A percentile compares a stretch with the other conserved stretches of the same genome.
phyloP scores from a whole-genome alignment of 1,140 invertebrate species.

The Nymphalis io region DNA sequence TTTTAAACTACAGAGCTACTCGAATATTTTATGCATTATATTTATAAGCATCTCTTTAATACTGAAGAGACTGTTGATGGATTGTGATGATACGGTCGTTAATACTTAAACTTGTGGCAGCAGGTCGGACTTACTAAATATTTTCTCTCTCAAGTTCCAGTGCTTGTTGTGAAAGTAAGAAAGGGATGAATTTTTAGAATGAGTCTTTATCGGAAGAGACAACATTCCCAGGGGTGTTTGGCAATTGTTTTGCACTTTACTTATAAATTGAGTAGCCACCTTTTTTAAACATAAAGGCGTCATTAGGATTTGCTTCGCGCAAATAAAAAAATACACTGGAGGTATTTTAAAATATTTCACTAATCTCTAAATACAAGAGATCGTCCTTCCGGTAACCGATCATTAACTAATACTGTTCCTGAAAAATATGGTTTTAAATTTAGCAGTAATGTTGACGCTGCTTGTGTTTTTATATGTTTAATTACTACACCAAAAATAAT shows the following conservation, averaged over 20 bases:
- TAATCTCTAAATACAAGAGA: not conserved
- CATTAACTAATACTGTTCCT: not conserved
- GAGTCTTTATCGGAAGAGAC: not conserved
- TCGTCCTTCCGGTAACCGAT: not conserved
- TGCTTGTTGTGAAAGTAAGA: not conserved
- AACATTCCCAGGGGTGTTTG: conserved; percentile 1
- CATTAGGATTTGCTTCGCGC: conserved; percentile 1
- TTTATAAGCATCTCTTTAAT: not conserved
- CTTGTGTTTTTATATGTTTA: no score
- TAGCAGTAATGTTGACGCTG: no score
- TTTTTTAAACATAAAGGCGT: conserved; percentile 2
- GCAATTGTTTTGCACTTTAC: not conserved
- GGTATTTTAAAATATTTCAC: not conserved
- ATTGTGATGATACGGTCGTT: conserved; percentile 2
- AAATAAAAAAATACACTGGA: not conserved
- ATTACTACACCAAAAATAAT: no score
- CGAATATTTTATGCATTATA: not conserved
- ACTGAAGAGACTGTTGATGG: not conserved
- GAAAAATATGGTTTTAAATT: not conserved
- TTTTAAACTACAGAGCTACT: not conserved
- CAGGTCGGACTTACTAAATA: not conserved
- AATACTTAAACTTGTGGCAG: not conserved
- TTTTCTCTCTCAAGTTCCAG: not conserved
- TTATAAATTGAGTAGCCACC: not conserved
- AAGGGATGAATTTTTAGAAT: not conserved